Evolutionary conservation across 2,888 invertebrate species (phyloP), one percentile per base, ranked within the genome.

Genomic region (Watsonalla binaria): DNA sequence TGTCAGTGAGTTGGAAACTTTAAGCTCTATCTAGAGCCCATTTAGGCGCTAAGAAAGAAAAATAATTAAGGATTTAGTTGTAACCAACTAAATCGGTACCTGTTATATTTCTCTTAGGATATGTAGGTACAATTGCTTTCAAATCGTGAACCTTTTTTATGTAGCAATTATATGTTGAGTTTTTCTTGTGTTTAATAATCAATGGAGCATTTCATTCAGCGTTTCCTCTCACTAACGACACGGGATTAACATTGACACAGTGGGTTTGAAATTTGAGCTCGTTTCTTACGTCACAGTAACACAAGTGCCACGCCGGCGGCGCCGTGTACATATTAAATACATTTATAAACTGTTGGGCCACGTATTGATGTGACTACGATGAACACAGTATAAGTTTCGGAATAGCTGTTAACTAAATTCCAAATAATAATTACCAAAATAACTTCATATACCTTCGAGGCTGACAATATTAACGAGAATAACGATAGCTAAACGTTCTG

Each of bases 191-290:
- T 46, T 55, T 52, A 56, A 53, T 58, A 62, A 24, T 24, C 65
- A 72, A 72, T 70, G 66, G 65, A 68, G 62, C 70, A 69, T 68
- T 66, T 68, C 66, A 66, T 65, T 65, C 55, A 58, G 57, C 61
- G 61, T 58, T 54, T 55, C 57, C 60, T 53, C 52, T 53, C 57
- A 54, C 53, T 59, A 65, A 59, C 57, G 53, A 53, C 51, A 59
- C 59, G 60, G 58, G 57, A 65, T 60, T 57, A 66, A 56, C 60
- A 63, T 63, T 66, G 71, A 68, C 68, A 68, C 59, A 59, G 61
- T 66, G 62, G 58, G 60, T 54, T 45, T 56, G 64, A 60, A 60
- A 62, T 14, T 48, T 48, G 49, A 49, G 49, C 37, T 35, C 34
- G 33, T 37, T 33, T 13, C 37, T 49, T 37, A 39, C 14, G 37